These are phyloP conservation scores for Thecophora atra DNA, from an alignment of 2,888 invertebrate genomes.

Conservation along the genomic window DNA sequence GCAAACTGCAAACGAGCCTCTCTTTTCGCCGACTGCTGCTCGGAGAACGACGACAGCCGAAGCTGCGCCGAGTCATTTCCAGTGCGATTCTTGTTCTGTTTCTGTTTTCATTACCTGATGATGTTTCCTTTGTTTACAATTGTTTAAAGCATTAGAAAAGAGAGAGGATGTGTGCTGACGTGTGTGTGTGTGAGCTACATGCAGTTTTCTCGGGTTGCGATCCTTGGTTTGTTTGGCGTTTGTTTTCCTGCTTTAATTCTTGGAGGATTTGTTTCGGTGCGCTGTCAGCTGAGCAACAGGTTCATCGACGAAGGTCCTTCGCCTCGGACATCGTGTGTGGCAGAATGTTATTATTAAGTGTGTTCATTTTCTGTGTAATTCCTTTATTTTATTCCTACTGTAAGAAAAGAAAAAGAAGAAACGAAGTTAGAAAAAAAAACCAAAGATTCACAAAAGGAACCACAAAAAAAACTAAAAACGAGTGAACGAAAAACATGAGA, in stretches of 20 bases:
- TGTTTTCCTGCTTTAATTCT: conserved; percentile 19
- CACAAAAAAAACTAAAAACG: not conserved
- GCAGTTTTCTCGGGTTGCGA: not conserved
- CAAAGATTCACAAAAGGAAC: not conserved
- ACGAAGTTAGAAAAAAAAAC: not conserved
- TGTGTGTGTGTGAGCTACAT: too few relatives aligned
- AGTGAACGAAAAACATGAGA: conserved; percentile 3
- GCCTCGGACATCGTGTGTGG: conserved; percentile 39
- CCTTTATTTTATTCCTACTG: conserved; percentile 5
- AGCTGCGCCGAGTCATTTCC: not conserved
- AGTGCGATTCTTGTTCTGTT: too few relatives aligned
- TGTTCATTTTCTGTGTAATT: not conserved
- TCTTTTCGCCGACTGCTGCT: not conserved
- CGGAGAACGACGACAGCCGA: not conserved
- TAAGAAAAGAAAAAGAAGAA: not conserved
- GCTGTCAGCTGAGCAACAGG: conserved; percentile 16
- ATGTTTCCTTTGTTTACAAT: not conserved
- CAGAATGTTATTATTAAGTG: conserved; percentile 20
- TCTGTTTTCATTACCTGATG: too few relatives aligned
- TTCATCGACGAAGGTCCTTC: conserved; percentile 6
- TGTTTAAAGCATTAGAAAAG: not conserved
- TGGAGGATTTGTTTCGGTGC: conserved; percentile 20
- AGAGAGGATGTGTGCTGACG: too few relatives aligned
- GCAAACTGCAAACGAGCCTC: not conserved
- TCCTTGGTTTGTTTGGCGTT: conserved; percentile 18